Percentiles rank a stretch among this genome's conserved stretches.
Conservation (phyloP, 1,140 invertebrate species). For the Zaprionus kolodkinae region DNA sequence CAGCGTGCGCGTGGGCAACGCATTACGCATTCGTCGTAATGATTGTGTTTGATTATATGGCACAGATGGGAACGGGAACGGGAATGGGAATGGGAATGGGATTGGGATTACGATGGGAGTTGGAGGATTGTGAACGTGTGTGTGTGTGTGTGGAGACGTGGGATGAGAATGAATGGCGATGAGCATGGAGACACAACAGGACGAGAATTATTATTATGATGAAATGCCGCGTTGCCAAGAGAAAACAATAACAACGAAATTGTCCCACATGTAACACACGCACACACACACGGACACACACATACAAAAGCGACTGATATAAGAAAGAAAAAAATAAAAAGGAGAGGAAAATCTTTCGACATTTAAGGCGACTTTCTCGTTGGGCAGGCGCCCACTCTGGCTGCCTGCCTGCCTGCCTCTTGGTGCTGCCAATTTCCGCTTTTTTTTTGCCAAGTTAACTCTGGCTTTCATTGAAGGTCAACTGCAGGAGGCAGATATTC, state of each 20-base stretch:
- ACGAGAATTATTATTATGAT: conserved; percentile 46
- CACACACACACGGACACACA: conserved; percentile 16
- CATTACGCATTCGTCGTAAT: conserved; percentile 3
- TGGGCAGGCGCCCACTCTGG: conserved; percentile 11
- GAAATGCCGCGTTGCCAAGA: conserved; percentile 61
- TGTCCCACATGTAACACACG: conserved; percentile 50
- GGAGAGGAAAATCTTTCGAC: conserved; percentile 38
- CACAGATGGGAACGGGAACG: conserved; percentile 1
- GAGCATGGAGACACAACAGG: background rate
- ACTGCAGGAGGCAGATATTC: too few species aligned
- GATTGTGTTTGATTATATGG: conserved; percentile 8
- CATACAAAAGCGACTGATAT: conserved; percentile 9
- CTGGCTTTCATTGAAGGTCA: too few species aligned
- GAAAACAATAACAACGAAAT: conserved; percentile 37
- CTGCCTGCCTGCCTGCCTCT: too few species aligned
- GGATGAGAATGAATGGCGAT: conserved; percentile 2
- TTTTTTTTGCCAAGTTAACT: too few species aligned
- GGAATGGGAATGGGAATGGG: background rate
- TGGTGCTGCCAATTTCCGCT: too few species aligned
- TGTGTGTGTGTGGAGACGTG: background rate
- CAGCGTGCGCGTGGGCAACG: background rate
- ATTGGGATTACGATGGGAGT: too few species aligned
- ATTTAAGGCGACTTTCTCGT: conserved; percentile 57
- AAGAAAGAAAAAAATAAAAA: conserved; percentile 29
- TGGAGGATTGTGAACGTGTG: background rate